Base-by-base conservation (phyloP, 2,797 vertebrate species). In the Pipistrellus pygmaeus region DNA sequence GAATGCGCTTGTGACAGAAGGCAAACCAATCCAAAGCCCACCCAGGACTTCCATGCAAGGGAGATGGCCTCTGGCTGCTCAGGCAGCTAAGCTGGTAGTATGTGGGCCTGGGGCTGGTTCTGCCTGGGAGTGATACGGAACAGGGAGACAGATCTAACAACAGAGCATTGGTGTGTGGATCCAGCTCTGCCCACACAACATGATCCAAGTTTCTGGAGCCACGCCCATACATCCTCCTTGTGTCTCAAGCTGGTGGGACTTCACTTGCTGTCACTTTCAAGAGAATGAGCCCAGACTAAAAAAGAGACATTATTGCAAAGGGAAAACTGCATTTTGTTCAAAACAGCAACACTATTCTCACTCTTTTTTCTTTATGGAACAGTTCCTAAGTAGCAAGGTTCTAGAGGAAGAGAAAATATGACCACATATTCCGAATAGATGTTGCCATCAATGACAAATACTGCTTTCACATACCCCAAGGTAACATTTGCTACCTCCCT, bases 361-460 rank as follows among this genome's bases (percentile, higher is more conserved):
- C 30, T 87, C 44, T 13, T 51, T 93, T 78, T 85, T 75, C 62
- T 41, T 77, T 77, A 84, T 3, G 85, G 84, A 85, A 53, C 51
- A 64, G 55, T 78, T 76, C 72, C 73, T 72, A 91, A 90, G 68
- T 35, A 93, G 46, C 4, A 17, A 23, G 72, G 17, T 66, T 89
- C 60, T 30, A 84, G n/a, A 93, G 8, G 73, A 57, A 89, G 15
- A 78, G 38, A 64, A 96, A 84, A 78, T 80, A 85, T 5, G 38
- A 85, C 72, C 77, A 38, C 30, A 64, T 62, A 93, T 93, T 81
- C 27, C 46, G 95, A 95, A 94, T 23, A 90, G 77, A 85, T 68
- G 17, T 35, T 92, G 73, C 81, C 77, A 83, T n/a, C 53, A 15
- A 20, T n/a, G 71, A 90, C 53, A 88, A 94, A 88, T 13, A 75